phyloP scores from a whole-genome alignment of 2,113 vertebrate species.

The Tursiops truncatus region DNA sequence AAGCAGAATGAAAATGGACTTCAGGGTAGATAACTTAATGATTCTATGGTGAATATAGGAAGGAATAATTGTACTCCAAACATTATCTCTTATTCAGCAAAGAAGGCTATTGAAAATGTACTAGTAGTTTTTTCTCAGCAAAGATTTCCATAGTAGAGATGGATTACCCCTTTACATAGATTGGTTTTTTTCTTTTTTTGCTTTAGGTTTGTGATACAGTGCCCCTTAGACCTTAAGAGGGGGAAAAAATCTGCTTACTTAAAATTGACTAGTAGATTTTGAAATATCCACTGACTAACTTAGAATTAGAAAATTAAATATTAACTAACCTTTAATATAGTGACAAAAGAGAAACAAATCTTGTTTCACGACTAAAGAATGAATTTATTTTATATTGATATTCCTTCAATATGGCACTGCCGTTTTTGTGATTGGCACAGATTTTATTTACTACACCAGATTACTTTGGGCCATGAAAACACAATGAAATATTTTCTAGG shows the following conservation, averaged over 20 bases:
- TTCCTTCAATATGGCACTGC: background rate
- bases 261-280: background rate
- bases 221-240: background rate
- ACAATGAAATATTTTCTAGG: background rate
- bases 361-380: background rate
- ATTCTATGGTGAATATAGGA: background rate
- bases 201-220: slow-evolving; percentile 11
- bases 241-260: background rate
- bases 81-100: background rate
- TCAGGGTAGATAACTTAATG: background rate
- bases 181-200: background rate
- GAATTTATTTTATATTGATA: background rate
- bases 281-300: background rate
- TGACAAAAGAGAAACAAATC: background rate
- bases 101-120: background rate
- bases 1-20: background rate
- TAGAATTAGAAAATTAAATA: background rate
- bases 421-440: background rate
- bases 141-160: background rate
- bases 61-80: background rate
- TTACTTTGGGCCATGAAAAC: background rate
- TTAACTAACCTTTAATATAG: background rate
- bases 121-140: background rate
- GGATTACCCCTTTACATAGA: background rate
- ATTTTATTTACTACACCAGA: background rate